A percentile compares a stretch with the other conserved stretches of the same genome.
Conservation (phyloP, 2,113 vertebrate species). For the Nesoenas mayeri region DNA sequence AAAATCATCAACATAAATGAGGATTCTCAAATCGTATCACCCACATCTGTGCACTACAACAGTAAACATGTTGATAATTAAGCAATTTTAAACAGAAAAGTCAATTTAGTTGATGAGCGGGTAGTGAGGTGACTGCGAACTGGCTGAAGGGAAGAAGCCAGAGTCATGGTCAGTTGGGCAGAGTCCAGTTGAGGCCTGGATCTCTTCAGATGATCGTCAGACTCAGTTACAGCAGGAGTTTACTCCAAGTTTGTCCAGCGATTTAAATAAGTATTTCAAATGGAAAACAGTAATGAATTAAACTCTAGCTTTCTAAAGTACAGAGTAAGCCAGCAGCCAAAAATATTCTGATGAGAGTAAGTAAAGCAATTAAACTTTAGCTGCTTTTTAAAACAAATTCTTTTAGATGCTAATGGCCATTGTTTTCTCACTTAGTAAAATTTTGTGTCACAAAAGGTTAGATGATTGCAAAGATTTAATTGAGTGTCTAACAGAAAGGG, state of each 20-base stretch:
- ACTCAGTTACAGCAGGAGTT: not conserved
- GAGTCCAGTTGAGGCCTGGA: no score
- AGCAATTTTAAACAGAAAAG: not conserved
- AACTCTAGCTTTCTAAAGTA: conserved; percentile 23
- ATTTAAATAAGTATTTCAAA: conserved; percentile 54
- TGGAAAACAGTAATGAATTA: conserved; percentile 50
- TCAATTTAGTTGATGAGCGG: not conserved
- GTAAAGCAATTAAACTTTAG: conserved; percentile 75
- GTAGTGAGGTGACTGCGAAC: no score
- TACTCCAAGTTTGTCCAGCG: not conserved
- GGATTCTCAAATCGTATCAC: not conserved
- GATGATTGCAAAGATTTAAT: conserved; percentile 80
- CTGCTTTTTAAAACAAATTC: conserved; percentile 73
- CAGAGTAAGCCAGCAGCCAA: conserved; percentile 54
- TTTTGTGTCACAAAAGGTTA: conserved; percentile 74
- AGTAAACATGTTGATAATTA: not conserved
- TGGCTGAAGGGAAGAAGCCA: no score
- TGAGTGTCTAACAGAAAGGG: conserved; percentile 76
- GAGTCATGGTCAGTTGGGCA: no score
- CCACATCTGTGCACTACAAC: accelerated
- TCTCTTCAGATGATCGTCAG: not conserved
- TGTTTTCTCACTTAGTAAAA: conserved; percentile 78
- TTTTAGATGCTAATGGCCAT: conserved; percentile 81
- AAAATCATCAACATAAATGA: not conserved
- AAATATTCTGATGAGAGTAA: conserved; percentile 56